phyloP scores from a whole-genome alignment of 2,888 invertebrate genomes.

The Zaprionus lineosus region DNA sequence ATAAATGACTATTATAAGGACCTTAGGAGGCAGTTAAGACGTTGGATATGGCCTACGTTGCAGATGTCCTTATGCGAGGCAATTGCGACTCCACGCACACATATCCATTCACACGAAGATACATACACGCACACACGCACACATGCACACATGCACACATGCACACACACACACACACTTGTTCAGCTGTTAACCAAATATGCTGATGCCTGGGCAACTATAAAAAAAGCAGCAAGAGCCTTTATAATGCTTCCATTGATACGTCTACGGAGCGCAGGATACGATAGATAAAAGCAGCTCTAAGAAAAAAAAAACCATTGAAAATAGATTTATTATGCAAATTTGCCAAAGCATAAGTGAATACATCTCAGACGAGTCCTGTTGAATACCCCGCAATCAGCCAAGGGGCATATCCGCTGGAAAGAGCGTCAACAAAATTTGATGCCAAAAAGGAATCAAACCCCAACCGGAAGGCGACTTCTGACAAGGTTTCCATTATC shows the following conservation, averaged over 20 bases:
- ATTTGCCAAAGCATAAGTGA: slow-evolving; percentile 70
- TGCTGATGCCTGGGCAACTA: slow-evolving; percentile 52
- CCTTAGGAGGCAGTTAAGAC: slow-evolving; percentile 54
- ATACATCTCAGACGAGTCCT: slow-evolving; percentile 44
- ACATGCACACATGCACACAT: slow-evolving; percentile 11
- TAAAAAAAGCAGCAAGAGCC: slow-evolving; percentile 35
- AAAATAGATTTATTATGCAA: slow-evolving; percentile 79
- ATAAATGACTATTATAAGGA: slow-evolving; percentile 48
- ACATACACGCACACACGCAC: too few species aligned
- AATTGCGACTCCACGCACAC: slow-evolving; percentile 47
- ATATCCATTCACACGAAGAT: too few species aligned
- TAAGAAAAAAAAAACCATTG: slow-evolving; percentile 58
- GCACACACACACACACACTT: slow-evolving; percentile 9
- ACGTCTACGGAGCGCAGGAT: slow-evolving; percentile 25
- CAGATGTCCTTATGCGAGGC: slow-evolving; percentile 34
- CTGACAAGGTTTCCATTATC: too few species aligned
- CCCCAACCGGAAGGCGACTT: too few species aligned
- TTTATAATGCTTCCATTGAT: slow-evolving; percentile 55
- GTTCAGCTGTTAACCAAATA: slow-evolving; percentile 57
- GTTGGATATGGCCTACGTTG: slow-evolving; percentile 35
- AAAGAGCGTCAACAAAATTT: too few species aligned
- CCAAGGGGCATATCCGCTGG: too few species aligned
- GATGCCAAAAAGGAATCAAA: too few species aligned
- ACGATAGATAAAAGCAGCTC: slow-evolving; percentile 29
- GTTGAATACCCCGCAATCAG: slow-evolving; percentile 28